A percentile compares a stretch with the other conserved stretches of the same genome.
Evolutionary conservation across 2,888 invertebrate species (phyloP).

Genomic region (Sceliomorpha sp.): DNA sequence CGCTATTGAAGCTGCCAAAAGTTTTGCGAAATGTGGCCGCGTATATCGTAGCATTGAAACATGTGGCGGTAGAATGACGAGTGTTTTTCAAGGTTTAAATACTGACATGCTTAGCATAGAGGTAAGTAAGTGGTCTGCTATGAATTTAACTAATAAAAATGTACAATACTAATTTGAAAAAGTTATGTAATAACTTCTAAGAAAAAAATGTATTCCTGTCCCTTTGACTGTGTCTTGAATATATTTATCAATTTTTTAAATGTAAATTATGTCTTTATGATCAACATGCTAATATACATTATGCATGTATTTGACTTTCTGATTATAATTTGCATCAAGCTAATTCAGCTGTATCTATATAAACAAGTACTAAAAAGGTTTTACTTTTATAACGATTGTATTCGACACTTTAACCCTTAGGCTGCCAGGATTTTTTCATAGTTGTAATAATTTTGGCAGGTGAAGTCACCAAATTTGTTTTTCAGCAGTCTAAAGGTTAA

Average conservation of each 20-base stretch:
- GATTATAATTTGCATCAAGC: constrained; percentile 3
- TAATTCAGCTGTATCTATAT: background rate
- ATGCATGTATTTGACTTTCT: constrained; percentile 6
- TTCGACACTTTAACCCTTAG: too few species aligned
- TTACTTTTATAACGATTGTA: too few species aligned
- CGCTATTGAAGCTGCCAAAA: constrained; percentile 27
- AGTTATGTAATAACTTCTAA: too few species aligned
- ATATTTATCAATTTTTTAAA: background rate
- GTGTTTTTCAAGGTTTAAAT: constrained; percentile 20
- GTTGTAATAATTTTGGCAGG: too few species aligned
- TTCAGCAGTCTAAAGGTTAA: too few species aligned
- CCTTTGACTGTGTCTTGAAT: background rate
- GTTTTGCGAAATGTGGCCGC: constrained; percentile 10
- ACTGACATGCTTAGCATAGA: background rate
- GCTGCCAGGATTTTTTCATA: too few species aligned
- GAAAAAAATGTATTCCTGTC: too few species aligned
- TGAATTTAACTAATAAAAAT: background rate
- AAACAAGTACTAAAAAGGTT: too few species aligned
- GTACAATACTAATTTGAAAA: background rate
- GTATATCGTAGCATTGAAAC: constrained; percentile 2
- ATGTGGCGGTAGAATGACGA: constrained; percentile 8
- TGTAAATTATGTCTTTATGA: background rate
- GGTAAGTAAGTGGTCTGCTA: background rate
- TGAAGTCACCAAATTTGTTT: too few species aligned
- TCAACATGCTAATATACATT: background rate